These are phyloP conservation scores for Thymelicus lineola DNA, from an alignment of 2,888 invertebrate species.

Conservation along the genomic window DNA sequence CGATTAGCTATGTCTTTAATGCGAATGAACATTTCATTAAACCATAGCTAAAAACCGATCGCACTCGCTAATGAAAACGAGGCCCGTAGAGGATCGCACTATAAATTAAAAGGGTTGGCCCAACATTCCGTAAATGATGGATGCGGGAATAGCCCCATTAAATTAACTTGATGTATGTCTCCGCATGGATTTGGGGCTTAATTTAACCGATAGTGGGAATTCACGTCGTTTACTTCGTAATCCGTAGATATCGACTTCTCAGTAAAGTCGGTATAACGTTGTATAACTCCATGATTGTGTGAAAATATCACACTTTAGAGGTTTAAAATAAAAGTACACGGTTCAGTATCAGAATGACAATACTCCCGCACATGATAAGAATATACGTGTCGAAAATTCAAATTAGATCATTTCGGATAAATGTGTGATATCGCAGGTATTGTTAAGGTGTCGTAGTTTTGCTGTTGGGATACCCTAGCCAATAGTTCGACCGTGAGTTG, in stretches of 20 bases:
- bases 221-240: not conserved
- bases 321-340: not conserved
- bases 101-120: slow-evolving; percentile 38
- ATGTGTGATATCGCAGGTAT: slow-evolving; percentile 15
- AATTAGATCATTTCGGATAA: slow-evolving; percentile 22
- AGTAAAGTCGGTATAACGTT: not conserved
- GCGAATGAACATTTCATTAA: slow-evolving; percentile 8
- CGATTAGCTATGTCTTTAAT: not conserved
- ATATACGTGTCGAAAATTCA: slow-evolving; percentile 25
- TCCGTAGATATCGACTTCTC: not conserved
- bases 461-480: not conserved
- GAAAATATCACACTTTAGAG: not conserved
- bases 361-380: not conserved
- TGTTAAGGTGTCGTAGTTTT: slow-evolving; percentile 2
- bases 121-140: slow-evolving; percentile 37
- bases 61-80: slow-evolving; percentile 33
- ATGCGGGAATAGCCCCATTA: slow-evolving; percentile 33
- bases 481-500: not conserved
- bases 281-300: not conserved
- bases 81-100: slow-evolving; percentile 24
- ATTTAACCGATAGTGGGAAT: slow-evolving; percentile 4
- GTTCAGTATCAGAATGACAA: not conserved
- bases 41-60: slow-evolving; percentile 25
- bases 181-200: slow-evolving; percentile 23
- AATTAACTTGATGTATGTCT: slow-evolving; percentile 37